Conservation (phyloP, 2,113 vertebrate genomes). For the Erpornis zantholeuca region DNA sequence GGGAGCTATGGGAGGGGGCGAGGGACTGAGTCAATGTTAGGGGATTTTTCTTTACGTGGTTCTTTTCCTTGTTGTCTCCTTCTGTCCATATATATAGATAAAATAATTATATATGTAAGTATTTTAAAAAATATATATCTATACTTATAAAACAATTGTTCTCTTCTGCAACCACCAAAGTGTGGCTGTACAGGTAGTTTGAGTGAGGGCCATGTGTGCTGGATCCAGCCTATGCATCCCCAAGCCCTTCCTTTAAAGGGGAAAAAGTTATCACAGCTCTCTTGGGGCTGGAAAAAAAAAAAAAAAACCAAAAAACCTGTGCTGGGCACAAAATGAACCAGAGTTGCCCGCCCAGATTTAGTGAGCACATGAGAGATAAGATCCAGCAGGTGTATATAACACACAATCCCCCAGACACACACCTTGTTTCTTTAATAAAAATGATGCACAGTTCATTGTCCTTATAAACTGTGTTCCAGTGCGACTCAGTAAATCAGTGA, state of each 20-base stretch:
- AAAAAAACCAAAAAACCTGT: not conserved
- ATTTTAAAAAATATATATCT: rapidly evolving
- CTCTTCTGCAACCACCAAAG: not conserved
- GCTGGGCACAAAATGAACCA: not conserved
- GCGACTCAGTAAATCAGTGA: rapidly evolving
- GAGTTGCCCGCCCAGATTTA: not conserved
- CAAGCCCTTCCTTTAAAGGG: not conserved
- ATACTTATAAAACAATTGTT: not conserved
- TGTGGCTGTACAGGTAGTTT: not conserved
- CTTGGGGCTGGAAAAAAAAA: not conserved
- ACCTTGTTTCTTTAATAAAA: not conserved
- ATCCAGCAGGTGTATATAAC: not conserved
- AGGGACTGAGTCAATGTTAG: rapidly evolving
- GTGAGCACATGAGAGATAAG: not conserved
- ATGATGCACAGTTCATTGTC: not conserved
- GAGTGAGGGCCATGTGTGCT: rapidly evolving
- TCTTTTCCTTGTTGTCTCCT: not conserved
- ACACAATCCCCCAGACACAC: not conserved
- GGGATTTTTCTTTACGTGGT: not conserved
- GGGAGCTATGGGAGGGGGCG: not conserved
- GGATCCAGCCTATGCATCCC: rapidly evolving
- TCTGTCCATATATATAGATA: not conserved
- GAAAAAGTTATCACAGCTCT: not conserved
- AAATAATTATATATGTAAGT: too few relatives aligned
- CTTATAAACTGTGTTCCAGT: not conserved